Base-by-base conservation (phyloP, 2,113 vertebrate species). In the Myotis lucifugus region DNA sequence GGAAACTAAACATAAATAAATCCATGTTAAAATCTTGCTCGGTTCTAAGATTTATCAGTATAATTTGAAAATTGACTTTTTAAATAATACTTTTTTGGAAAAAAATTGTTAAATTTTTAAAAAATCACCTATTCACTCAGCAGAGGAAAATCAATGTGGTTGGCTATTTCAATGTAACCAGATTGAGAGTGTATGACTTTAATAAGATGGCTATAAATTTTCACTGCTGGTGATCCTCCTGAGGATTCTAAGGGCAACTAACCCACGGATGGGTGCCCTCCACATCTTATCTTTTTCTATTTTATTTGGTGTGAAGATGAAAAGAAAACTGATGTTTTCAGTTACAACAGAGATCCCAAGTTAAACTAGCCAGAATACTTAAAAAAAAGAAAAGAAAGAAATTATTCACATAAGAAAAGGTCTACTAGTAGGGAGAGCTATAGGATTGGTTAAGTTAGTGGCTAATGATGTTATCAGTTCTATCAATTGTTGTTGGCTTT, bases 1-100 rank as follows among this genome's bases (percentile, higher is more conserved):
- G 56, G 95, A 95, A 94, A 69, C 95, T 88, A 94, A 79, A 95
- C 96, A 25, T 32, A 96, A 96, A 82, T 69, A 79, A 56, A 90
- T 23, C 56, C 54, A 27, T 87, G 18, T 59, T 50, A 90, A 88
- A 90, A 64, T 93, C 73, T 79, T 69, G 69, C n/a, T 92, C 46
- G 27, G 66, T 59, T 85, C 46, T 79, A 84, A 83, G 77, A 78
- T 74, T 73, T 91, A 89, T 73, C 66, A 29, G 42, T 81, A 27
- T 76, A 64, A 89, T 88, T 83, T 94, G 40, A 81, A 93, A 95
- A 72, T 42, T 50, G 27, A 81, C 23, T 34, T 89, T 91, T 90
- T 79, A 86, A 95, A 77, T 50, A n/a, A 52, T 42, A 50, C 54
- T 48, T 77, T 86, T 83, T 8, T 8, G 0, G 0, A n/a, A 40